A percentile compares a stretch with the other conserved stretches of the same genome.
phyloP scores from a whole-genome alignment of 2,797 vertebrate species.

The Melanotaenia trifasciata region DNA sequence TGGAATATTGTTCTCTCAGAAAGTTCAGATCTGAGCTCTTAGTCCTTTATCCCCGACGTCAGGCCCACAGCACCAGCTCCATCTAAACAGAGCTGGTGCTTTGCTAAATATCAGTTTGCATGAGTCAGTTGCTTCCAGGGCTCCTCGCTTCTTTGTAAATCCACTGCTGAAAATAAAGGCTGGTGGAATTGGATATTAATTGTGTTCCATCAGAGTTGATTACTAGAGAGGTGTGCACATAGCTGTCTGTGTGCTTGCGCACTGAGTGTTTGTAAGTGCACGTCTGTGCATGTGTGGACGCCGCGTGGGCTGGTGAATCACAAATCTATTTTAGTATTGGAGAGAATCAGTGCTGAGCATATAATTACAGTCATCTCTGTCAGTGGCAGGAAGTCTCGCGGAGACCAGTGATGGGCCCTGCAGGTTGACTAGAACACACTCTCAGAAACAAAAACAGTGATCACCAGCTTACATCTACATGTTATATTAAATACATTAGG shows the following conservation, averaged over 20 bases:
- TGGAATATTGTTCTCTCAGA: conserved; percentile 32
- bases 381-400: conserved; percentile 56
- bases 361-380: conserved; percentile 79
- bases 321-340: conserved; percentile 77
- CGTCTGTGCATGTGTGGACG: conserved; percentile 53
- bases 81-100: conserved; percentile 4
- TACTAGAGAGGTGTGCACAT: conserved; percentile 58
- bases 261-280: conserved; percentile 15
- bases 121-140: conserved; percentile 44
- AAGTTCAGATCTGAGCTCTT: conserved; percentile 13
- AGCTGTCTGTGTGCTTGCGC: conserved; percentile 53
- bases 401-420: conserved; percentile 48
- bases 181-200: conserved; percentile 79
- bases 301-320: conserved; percentile 77
- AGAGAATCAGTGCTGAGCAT: conserved; percentile 67
- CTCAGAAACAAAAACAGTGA: conserved; percentile 18
- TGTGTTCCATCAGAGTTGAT: conserved; percentile 76
- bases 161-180: conserved; percentile 63
- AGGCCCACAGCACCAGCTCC: conserved; percentile 39
- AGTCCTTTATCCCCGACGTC: conserved; percentile 43
- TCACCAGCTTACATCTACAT: conserved; percentile 19
- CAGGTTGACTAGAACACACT: conserved; percentile 49
- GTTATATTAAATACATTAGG: background rate
- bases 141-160: conserved; percentile 64
- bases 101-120: conserved; percentile 63